A percentile compares a stretch with the other conserved stretches of the same genome.
Conservation (phyloP, 2,797 vertebrate genomes). For the Anisognathus igniventris region DNA sequence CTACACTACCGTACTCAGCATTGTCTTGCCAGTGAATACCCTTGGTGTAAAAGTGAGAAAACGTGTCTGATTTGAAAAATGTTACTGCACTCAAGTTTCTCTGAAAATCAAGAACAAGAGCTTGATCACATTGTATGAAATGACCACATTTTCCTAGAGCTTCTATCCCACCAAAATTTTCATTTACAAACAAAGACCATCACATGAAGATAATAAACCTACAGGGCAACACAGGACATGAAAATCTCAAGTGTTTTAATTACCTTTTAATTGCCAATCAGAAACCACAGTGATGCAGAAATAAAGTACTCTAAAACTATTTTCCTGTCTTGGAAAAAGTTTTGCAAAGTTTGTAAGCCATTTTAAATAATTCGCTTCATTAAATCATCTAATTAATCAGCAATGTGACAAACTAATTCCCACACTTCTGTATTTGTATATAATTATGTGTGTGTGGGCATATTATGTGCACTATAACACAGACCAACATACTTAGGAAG, state of each 20-base stretch:
- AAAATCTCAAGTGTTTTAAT: neutral
- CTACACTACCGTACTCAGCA: neutral
- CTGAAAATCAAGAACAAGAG: neutral
- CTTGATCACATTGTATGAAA: neutral
- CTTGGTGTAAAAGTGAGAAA: neutral
- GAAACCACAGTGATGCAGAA: neutral
- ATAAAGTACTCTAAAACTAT: neutral
- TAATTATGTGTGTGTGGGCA: rapidly evolving
- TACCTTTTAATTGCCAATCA: neutral
- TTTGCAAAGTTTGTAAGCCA: neutral
- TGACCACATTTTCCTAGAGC: neutral
- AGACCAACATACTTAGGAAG: neutral
- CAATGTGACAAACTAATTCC: neutral
- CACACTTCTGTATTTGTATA: rapidly evolving
- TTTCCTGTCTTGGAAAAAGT: neutral
- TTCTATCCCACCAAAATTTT: neutral
- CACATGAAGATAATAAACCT: neutral
- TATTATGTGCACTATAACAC: neutral
- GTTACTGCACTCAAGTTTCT: neutral
- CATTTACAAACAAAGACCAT: neutral
- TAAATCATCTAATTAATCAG: neutral
- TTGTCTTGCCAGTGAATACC: neutral
- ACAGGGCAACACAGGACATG: neutral
- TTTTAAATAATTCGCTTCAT: neutral
- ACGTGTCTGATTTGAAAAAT: neutral